A percentile compares a stretch with the other conserved stretches of the same genome.
phyloP scores from a whole-genome alignment of 2,113 vertebrate species.

The Gallinago jamesoni region DNA sequence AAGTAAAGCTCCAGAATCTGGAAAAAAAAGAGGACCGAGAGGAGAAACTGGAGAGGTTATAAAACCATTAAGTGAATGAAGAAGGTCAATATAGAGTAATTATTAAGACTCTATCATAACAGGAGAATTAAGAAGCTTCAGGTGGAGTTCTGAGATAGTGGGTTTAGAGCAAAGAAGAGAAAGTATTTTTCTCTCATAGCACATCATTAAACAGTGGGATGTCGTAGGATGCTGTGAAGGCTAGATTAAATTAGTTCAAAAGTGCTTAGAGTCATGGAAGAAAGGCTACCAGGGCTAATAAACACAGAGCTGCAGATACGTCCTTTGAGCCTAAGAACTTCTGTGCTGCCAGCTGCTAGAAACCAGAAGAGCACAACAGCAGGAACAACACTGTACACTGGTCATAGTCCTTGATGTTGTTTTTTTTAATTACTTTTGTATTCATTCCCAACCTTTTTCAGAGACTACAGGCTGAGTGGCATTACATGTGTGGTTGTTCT shows the following conservation, averaged over 20 bases:
- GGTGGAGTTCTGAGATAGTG: background rate
- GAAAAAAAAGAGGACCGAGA: background rate
- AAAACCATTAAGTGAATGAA: background rate
- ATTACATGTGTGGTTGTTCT: background rate
- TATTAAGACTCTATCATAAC: background rate
- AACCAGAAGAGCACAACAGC: background rate
- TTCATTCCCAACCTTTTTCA: background rate
- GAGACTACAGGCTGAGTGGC: background rate
- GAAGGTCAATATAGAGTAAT: background rate
- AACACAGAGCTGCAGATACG: background rate
- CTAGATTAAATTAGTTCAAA: background rate
- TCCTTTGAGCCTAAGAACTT: background rate
- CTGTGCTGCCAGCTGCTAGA: background rate
- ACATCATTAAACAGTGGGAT: background rate
- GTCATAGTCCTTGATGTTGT: background rate
- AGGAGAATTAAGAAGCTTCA: background rate
- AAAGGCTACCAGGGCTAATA: background rate
- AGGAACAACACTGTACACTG: background rate
- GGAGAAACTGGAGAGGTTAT: background rate
- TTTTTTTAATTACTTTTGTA: background rate
- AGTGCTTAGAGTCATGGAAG: background rate
- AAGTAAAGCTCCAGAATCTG: background rate
- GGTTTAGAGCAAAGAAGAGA: background rate
- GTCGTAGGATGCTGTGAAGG: background rate
- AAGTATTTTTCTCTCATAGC: background rate